These are phyloP conservation scores for Leptopilina clavipes DNA, from an alignment of 1,140 invertebrate species.

Conservation along the genomic window DNA sequence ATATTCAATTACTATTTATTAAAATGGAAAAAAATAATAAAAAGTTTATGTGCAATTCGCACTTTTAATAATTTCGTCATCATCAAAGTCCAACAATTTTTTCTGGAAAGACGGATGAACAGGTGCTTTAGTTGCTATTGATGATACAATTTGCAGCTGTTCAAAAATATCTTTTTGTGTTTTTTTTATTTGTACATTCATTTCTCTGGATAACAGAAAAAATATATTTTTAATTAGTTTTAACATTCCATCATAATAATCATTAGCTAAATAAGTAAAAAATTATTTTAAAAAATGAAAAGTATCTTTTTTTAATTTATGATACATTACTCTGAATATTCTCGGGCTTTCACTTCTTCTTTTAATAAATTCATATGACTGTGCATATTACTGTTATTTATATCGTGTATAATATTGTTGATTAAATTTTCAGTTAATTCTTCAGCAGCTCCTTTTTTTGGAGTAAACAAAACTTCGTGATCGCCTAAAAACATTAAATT, in stretches of 20 bases:
- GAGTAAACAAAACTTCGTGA: conserved; percentile 43
- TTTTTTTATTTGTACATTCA: conserved; percentile 45
- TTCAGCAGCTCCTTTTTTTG: conserved; percentile 46
- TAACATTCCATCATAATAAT: conserved; percentile 21
- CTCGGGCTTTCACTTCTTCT: conserved; percentile 46
- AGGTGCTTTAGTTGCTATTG: conserved; percentile 45
- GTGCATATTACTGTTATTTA: conserved; percentile 37
- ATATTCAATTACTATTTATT: conserved; percentile 29
- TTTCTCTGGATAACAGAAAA: conserved; percentile 45
- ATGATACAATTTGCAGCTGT: conserved; percentile 48
- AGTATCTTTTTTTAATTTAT: neutral
- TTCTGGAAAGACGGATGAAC: conserved; percentile 55
- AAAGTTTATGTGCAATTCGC: conserved; percentile 35
- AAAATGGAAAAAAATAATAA: neutral
- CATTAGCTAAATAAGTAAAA: no score
- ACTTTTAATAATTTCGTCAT: conserved; percentile 59
- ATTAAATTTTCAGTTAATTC: conserved; percentile 53
- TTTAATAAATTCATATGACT: conserved; percentile 42
- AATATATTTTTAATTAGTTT: neutral
- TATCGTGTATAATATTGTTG: conserved; percentile 44
- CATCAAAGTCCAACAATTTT: conserved; percentile 53
- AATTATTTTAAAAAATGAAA: neutral
- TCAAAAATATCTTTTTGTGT: conserved; percentile 57
- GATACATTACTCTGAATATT: conserved; percentile 50
- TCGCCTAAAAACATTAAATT: conserved; percentile 37